These are phyloP conservation scores for Gortyna flavago DNA, from an alignment of 2,888 invertebrate species.

Conservation along the genomic window DNA sequence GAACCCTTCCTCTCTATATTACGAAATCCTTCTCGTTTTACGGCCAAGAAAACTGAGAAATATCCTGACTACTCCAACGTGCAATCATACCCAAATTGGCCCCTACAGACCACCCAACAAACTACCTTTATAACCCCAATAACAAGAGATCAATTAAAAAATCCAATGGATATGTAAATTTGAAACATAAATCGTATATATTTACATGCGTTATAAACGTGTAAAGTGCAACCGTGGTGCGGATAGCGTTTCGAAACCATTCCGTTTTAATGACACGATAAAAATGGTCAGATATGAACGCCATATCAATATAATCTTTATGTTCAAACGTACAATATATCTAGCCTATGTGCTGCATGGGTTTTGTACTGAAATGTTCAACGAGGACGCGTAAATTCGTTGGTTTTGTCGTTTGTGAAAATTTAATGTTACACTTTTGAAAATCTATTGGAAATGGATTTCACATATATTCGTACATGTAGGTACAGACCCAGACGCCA, in stretches of 20 bases:
- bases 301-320: slow-evolving; percentile 79
- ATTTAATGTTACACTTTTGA: background rate
- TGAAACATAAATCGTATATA: slow-evolving; percentile 60
- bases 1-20: background rate
- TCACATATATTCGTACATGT: background rate
- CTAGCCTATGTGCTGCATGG: slow-evolving; percentile 43
- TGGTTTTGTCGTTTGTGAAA: background rate
- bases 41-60: background rate
- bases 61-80: background rate
- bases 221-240: slow-evolving; percentile 67
- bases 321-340: slow-evolving; percentile 68
- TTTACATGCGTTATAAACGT: slow-evolving; percentile 73
- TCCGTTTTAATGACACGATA: slow-evolving; percentile 86
- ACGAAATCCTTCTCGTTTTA: background rate
- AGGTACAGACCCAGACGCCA: too few species aligned
- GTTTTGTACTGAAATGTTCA: slow-evolving; percentile 31
- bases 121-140: slow-evolving; percentile 20
- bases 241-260: slow-evolving; percentile 82
- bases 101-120: slow-evolving; percentile 39
- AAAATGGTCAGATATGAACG: slow-evolving; percentile 80
- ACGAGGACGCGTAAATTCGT: background rate
- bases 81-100: background rate
- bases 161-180: slow-evolving; percentile 56
- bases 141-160: slow-evolving; percentile 57
- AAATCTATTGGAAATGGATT: background rate